A percentile compares a stretch with the other conserved stretches of the same genome.
Conservation (phyloP, 2,113 vertebrate genomes). For the Xiphophorus hellerii region DNA sequence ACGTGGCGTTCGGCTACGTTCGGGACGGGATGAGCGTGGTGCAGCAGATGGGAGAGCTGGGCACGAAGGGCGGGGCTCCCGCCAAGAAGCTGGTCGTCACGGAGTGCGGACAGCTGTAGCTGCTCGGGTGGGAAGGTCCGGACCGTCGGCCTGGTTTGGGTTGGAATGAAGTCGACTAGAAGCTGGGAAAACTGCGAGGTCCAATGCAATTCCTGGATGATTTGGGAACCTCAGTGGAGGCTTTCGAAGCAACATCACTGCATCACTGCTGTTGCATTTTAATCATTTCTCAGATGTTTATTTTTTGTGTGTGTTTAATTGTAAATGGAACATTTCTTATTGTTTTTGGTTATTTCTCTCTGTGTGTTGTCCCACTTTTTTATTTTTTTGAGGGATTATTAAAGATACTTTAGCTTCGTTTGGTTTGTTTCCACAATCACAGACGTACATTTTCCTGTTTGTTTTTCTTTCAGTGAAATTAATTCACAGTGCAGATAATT, state of each 20-base stretch:
- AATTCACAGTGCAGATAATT: slow-evolving; percentile 32
- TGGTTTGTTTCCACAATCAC: slow-evolving; percentile 11
- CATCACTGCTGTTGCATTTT: slow-evolving; percentile 35
- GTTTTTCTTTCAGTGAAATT: slow-evolving; percentile 9
- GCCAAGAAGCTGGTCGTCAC: slow-evolving; percentile 84
- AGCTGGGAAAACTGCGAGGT: slow-evolving; percentile 20
- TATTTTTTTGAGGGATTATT: slow-evolving; percentile 46
- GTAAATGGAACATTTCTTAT: slow-evolving; percentile 58
- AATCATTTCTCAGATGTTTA: slow-evolving; percentile 44
- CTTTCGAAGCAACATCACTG: slow-evolving; percentile 22
- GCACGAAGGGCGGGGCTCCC: slow-evolving; percentile 84
- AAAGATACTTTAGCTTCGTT: slow-evolving; percentile 19
- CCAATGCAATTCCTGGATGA: slow-evolving; percentile 10
- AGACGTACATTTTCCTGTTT: slow-evolving; percentile 16
- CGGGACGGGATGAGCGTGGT: slow-evolving; percentile 91
- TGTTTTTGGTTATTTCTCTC: slow-evolving; percentile 71
- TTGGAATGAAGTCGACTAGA: neutral
- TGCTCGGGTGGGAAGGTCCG: slow-evolving; percentile 1
- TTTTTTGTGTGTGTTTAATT: slow-evolving; percentile 63
- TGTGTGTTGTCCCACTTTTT: slow-evolving; percentile 79
- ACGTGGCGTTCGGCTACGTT: slow-evolving; percentile 94
- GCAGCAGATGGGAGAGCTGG: slow-evolving; percentile 87
- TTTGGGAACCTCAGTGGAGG: neutral
- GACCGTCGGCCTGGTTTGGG: slow-evolving; percentile 5
- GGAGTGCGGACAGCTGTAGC: slow-evolving; percentile 89